Base-by-base conservation (phyloP, 2,113 vertebrate genomes). In the Stercorarius parasiticus region DNA sequence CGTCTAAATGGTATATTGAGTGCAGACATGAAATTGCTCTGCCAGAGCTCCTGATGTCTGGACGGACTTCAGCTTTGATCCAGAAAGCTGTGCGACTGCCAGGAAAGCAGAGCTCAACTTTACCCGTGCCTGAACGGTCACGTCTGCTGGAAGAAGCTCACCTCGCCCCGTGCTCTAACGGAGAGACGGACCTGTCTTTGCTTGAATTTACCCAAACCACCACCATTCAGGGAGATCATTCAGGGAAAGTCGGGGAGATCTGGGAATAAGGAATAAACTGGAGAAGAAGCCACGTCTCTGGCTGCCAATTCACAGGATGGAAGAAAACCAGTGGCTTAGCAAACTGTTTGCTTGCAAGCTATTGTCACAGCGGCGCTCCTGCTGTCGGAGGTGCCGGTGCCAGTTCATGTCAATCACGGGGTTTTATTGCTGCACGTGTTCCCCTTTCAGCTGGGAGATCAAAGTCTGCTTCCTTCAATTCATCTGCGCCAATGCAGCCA, bases 111-210 rank as follows among this genome's bases (percentile, higher is more conserved):
- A 80, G 71, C 43, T 27, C 73, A 15, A 4, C 27, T 7, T 34
- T 25, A 13, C 0, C 2, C 9, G 0, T 14, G 64, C 5, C 67
- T 10, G 34, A 10, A 19, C 1, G 2, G 34, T 7, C 42, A 9
- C 0, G 4, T 12, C 34, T n/a, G n/a, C 82, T 30, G 88, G 64
- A 71, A 16, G 1, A 0, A 30, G 66, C 61, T 62, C 70, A 13
- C 21, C 76, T 65, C 82, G 9, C 8, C 58, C 73, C 47, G 0
- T 2, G 23, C 17, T 42, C 12, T 11, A 3, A 36, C 20, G 1
- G 20, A 11, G 3, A 15, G 19, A 13, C 3, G 2, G 2, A 14
- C 38, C 1, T 67, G 52, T 43, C 56, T 12, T 32, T 86, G 56
- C 66, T 64, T 8, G 30, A 17, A 2, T 49, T 64, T 19, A 9